Conservation (phyloP, 2,888 invertebrate species). For the Ectemnius lituratus region DNA sequence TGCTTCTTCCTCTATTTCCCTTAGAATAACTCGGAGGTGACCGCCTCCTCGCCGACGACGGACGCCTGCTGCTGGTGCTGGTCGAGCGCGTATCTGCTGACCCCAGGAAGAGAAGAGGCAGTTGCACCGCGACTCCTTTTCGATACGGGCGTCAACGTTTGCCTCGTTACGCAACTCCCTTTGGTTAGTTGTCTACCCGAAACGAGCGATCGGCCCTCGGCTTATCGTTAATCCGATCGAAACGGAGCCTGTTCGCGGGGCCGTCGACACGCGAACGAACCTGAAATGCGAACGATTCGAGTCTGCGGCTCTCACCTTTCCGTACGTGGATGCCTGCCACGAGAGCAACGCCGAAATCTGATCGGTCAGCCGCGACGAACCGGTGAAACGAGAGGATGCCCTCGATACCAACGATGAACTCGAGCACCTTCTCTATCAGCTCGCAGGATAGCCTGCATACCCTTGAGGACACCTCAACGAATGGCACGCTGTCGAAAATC, state of each 20-base stretch:
- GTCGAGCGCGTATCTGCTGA: conserved; percentile 61
- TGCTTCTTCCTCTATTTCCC: conserved; percentile 51
- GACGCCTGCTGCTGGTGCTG: conserved; percentile 46
- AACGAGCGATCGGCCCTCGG: conserved; percentile 44
- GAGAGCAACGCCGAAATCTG: background rate
- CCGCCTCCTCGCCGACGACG: conserved; percentile 59
- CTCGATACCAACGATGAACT: conserved; percentile 39
- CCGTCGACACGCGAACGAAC: conserved; percentile 2
- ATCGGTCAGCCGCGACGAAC: conserved; percentile 4
- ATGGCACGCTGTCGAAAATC: conserved; percentile 2
- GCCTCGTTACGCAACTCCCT: conserved; percentile 64
- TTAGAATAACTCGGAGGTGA: conserved; percentile 77
- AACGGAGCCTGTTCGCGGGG: conserved; percentile 35
- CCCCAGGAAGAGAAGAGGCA: conserved; percentile 64
- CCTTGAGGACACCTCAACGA: conserved; percentile 1
- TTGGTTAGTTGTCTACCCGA: conserved; percentile 75
- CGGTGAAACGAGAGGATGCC: conserved; percentile 39
- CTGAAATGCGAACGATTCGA: conserved; percentile 32
- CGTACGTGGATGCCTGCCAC: background rate
- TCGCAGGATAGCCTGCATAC: conserved; percentile 7
- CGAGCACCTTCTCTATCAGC: conserved; percentile 13
- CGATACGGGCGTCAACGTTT: conserved; percentile 66
- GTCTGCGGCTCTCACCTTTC: background rate
- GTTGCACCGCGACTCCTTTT: conserved; percentile 71
- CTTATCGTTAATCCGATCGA: conserved; percentile 65